These are phyloP conservation scores for Stenichneumon culpator DNA, from an alignment of 2,888 invertebrate species.

Conservation along the genomic window DNA sequence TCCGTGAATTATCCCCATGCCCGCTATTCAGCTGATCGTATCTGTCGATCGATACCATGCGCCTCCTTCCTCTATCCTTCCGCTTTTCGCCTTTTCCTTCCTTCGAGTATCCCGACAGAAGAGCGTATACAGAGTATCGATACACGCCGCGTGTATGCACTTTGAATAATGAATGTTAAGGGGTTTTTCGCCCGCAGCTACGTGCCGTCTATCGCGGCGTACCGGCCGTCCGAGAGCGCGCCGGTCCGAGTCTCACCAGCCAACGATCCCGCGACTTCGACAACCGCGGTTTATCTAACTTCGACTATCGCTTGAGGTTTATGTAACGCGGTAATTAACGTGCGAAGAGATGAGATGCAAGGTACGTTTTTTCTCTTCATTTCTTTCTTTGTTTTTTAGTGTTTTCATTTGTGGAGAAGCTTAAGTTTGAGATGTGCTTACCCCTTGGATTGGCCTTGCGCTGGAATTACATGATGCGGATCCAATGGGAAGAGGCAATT, in stretches of 20 bases:
- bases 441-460: too few relatives aligned
- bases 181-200: conserved; percentile 57
- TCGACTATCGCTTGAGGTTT: conserved; percentile 15
- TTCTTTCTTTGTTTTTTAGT: too few relatives aligned
- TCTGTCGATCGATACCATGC: conserved; percentile 53
- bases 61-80: conserved; percentile 46
- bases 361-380: not conserved
- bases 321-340: conserved; percentile 20
- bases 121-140: conserved; percentile 41
- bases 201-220: conserved; percentile 22
- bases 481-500: too few relatives aligned
- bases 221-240: not conserved
- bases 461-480: too few relatives aligned
- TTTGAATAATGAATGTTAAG: conserved; percentile 65
- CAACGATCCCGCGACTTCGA: conserved; percentile 56
- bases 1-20: conserved; percentile 61
- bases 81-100: conserved; percentile 55
- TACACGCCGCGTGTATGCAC: conserved; percentile 42
- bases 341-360: not conserved
- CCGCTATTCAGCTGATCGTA: conserved; percentile 47
- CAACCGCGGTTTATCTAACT: conserved; percentile 58
- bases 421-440: too few relatives aligned
- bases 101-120: not conserved
- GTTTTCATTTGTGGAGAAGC: too few relatives aligned
- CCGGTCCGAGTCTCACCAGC: not conserved